Evolutionary conservation across 2,797 vertebrate species (phyloP), one percentile per base, ranked within the genome.

Genomic region (Melopsittacus undulatus): DNA sequence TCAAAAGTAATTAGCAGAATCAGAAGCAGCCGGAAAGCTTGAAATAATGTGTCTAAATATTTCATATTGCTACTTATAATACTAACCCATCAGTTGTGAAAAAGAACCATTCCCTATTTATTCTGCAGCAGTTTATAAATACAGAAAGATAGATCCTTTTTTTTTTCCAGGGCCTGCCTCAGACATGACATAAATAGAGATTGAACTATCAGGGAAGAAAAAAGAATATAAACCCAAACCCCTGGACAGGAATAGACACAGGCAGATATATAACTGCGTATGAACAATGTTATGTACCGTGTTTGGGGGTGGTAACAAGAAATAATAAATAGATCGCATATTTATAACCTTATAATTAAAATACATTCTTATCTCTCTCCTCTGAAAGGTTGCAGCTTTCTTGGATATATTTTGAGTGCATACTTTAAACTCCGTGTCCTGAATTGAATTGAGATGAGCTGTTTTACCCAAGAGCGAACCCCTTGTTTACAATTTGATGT

Each of bases 1-100:
- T 82, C 77, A 91, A 96, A 96, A 95, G 93, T 92, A 94, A 97
- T 96, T 94, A 94, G 52, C 92, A 94, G 97, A 96, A 92, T 94
- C 92, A 73, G 75, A 95, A 92, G 88, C 81, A 83, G 75, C 56
- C 51, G 5, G 91, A 92, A 87, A 96, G 56, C 79, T 94, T 92
- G 74, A 90, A 97, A 92, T 96, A 78, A 83, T 79, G 32, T 84
- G 63, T 89, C 90, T 94, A 92, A 96, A 95, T 84, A 94, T 83
- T 85, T 93, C 89, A 91, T 90, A 96, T 80, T 89, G 61, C 59
- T 93, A 92, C 81, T 92, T 94, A 86, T 52, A 94, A 93, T 90
- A 86, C 54, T 42, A 94, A 43, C 73, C 61, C 84, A 87, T 52
- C 77, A 91, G 92, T 57, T 63, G 70, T 38, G 91, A 63, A 91